A percentile compares a stretch with the other conserved stretches of the same genome.
Conservation (phyloP, 2,888 invertebrate genomes). For the Drosophila stalkeri region DNA sequence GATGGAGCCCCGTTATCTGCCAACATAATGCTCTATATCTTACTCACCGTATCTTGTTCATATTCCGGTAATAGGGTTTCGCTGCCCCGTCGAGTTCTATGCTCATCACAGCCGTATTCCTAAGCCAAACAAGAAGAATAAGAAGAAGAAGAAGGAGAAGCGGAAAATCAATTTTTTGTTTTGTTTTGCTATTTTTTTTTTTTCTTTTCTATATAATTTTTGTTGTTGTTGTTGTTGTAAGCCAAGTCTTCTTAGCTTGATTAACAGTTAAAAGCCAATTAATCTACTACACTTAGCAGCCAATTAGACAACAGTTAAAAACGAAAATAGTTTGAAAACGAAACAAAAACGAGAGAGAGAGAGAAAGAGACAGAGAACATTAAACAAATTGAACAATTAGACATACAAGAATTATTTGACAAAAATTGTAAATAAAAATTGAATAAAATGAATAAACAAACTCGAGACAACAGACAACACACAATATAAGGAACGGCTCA, state of each 20-base stretch:
- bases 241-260: slow-evolving; percentile 31
- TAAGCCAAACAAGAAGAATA: slow-evolving; percentile 66
- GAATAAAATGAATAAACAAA: slow-evolving; percentile 32
- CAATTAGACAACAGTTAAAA: slow-evolving; percentile 68
- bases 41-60: slow-evolving; percentile 85
- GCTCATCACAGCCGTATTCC: slow-evolving; percentile 86
- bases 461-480: slow-evolving; percentile 39
- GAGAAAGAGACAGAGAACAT: not conserved
- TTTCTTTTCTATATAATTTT: no score
- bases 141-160: slow-evolving; percentile 32
- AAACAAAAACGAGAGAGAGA: slow-evolving; percentile 12
- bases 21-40: slow-evolving; percentile 18
- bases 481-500: slow-evolving; percentile 34
- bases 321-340: slow-evolving; percentile 40
- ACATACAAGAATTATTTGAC: slow-evolving; percentile 38
- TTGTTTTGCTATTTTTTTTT: not conserved
- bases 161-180: slow-evolving; percentile 51
- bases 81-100: slow-evolving; percentile 85
- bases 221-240: slow-evolving; percentile 21
- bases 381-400: slow-evolving; percentile 18
- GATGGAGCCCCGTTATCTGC: not conserved
- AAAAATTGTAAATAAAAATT: slow-evolving; percentile 20
- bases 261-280: slow-evolving; percentile 15
- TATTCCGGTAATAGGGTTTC: slow-evolving; percentile 85
- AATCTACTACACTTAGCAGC: slow-evolving; percentile 66